phyloP scores from a whole-genome alignment of 2,113 vertebrate genomes.

The Gyps fulvus region DNA sequence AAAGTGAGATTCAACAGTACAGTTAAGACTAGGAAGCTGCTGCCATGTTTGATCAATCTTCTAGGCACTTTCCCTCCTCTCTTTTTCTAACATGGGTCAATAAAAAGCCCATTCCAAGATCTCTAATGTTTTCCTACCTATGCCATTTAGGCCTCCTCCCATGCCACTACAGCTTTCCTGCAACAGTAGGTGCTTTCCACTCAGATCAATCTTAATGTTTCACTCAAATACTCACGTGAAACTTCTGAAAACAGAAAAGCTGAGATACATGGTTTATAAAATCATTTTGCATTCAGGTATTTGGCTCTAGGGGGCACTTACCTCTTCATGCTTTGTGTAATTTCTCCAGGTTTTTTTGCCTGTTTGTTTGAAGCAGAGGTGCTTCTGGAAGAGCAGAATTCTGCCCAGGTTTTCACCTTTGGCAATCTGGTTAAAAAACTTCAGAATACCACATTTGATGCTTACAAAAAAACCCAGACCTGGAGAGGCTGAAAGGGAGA shows the following conservation, averaged over 20 bases:
- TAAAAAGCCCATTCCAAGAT: background rate
- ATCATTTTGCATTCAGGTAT: background rate
- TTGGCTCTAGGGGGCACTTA: background rate
- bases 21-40: background rate
- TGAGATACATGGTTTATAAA: background rate
- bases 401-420: background rate
- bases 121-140: background rate
- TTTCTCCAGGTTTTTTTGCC: background rate
- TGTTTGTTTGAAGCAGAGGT: background rate
- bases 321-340: background rate
- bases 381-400: background rate
- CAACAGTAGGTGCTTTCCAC: background rate
- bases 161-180: background rate
- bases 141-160: background rate
- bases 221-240: background rate
- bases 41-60: background rate
- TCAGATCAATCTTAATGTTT: background rate
- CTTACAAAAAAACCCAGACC: background rate
- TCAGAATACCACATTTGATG: background rate
- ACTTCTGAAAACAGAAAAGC: background rate
- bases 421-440: background rate
- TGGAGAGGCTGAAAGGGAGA: background rate
- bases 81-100: background rate
- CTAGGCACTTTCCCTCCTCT: background rate
- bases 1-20: background rate